Conservation (phyloP, 2,113 vertebrate genomes). For the Phaetusa simplex region DNA sequence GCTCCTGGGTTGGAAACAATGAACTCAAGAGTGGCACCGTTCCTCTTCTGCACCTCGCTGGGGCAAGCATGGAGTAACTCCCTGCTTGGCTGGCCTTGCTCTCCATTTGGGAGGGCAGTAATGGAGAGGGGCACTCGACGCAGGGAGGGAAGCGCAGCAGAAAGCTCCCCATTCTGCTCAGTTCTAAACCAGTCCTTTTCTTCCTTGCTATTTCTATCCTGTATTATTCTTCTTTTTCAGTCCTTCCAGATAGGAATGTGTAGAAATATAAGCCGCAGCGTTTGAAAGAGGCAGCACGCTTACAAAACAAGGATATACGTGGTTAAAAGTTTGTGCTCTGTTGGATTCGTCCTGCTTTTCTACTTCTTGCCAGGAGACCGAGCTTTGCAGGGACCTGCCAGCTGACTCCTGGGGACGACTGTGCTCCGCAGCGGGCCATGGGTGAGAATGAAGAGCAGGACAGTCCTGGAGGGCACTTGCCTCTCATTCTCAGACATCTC, state of each 20-base stretch:
- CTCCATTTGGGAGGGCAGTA: background rate
- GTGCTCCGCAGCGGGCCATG: background rate
- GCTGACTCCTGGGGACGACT: background rate
- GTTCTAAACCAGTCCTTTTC: background rate
- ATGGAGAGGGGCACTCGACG: rapidly evolving
- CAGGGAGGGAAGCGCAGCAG: background rate
- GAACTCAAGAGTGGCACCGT: rapidly evolving
- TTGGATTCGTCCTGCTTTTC: background rate
- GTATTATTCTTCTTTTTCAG: background rate
- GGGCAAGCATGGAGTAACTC: background rate
- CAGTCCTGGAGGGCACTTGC: background rate
- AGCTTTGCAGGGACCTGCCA: background rate
- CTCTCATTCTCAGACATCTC: background rate
- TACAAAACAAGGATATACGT: background rate
- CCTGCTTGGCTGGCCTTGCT: background rate
- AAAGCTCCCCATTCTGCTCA: background rate
- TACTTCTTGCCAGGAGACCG: background rate
- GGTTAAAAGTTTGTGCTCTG: background rate
- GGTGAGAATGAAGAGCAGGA: background rate
- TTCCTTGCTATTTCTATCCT: background rate
- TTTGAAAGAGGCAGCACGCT: background rate
- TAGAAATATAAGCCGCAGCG: background rate
- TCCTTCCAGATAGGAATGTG: background rate
- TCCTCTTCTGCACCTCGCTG: background rate
- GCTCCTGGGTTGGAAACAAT: background rate